phyloP scores from a whole-genome alignment of 1,140 invertebrate genomes.

The Drosophila truncata region DNA sequence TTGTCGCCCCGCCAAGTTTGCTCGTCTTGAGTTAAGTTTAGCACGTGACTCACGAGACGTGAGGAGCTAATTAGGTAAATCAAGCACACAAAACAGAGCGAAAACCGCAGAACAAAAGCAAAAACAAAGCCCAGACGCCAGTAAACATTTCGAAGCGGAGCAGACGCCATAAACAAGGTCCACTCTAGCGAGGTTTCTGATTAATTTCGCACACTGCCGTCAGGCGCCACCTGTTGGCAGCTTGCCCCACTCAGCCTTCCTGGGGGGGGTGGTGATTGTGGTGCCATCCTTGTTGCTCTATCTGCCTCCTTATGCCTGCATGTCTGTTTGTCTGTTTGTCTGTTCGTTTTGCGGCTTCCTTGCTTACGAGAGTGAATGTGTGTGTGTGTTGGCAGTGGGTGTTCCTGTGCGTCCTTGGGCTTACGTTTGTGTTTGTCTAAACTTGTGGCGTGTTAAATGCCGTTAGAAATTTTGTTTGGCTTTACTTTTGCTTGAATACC shows the following conservation, averaged over 20 bases:
- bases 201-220: slow-evolving; percentile 52
- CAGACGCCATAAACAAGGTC: slow-evolving; percentile 22
- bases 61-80: slow-evolving; percentile 25
- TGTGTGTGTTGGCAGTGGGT: slow-evolving; percentile 13
- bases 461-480: slow-evolving; percentile 45
- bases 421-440: slow-evolving; percentile 41
- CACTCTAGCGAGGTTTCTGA: slow-evolving; percentile 35
- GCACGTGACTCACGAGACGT: slow-evolving; percentile 37
- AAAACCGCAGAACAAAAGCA: slow-evolving; percentile 29
- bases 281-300: slow-evolving; percentile 6
- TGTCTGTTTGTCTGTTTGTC: background rate
- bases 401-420: slow-evolving; percentile 1
- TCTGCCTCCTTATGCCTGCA: background rate
- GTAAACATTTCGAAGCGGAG: background rate
- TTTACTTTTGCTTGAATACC: slow-evolving; percentile 33
- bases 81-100: slow-evolving; percentile 16
- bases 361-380: slow-evolving; percentile 14
- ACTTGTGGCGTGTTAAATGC: slow-evolving; percentile 56
- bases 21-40: slow-evolving; percentile 17
- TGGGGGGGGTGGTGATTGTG: background rate
- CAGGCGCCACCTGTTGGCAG: slow-evolving; percentile 75
- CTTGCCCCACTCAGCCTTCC: slow-evolving; percentile 33
- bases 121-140: slow-evolving; percentile 6
- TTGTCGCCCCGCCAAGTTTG: slow-evolving; percentile 12
- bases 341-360: slow-evolving; percentile 30